Conservation (phyloP, 1,140 invertebrate genomes). For the Zaprionus davidi region DNA sequence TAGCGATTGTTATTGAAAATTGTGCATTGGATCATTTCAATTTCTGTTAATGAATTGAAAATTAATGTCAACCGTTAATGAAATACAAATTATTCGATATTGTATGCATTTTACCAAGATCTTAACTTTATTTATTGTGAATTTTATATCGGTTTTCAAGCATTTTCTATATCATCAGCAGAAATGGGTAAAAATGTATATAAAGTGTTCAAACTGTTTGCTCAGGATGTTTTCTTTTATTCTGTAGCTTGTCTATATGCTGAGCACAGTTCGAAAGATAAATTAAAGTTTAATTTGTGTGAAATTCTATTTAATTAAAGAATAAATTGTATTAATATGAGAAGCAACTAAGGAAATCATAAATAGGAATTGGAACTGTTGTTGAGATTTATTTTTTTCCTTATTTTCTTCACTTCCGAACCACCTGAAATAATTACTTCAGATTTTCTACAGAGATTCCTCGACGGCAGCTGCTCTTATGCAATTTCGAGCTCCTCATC, state of each 20-base stretch:
- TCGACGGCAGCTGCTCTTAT: constrained; percentile 63
- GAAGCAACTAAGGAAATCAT: too few species aligned
- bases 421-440: constrained; percentile 5
- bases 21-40: background rate
- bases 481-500: constrained; percentile 50
- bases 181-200: too few species aligned
- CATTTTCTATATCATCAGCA: too few species aligned
- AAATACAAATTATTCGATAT: background rate
- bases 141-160: background rate
- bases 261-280: too few species aligned
- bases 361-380: background rate
- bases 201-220: too few species aligned
- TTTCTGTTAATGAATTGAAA: background rate
- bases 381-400: background rate
- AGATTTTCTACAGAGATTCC: constrained; percentile 4
- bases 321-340: too few species aligned
- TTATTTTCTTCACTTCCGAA: background rate
- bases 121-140: background rate
- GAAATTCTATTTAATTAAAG: too few species aligned
- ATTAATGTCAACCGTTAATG: background rate
- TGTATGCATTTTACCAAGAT: background rate
- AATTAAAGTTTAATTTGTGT: too few species aligned
- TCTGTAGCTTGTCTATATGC: too few species aligned
- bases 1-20: background rate
- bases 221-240: too few species aligned